phyloP scores from a whole-genome alignment of 2,888 invertebrate genomes.

The Tyria jacobaeae region DNA sequence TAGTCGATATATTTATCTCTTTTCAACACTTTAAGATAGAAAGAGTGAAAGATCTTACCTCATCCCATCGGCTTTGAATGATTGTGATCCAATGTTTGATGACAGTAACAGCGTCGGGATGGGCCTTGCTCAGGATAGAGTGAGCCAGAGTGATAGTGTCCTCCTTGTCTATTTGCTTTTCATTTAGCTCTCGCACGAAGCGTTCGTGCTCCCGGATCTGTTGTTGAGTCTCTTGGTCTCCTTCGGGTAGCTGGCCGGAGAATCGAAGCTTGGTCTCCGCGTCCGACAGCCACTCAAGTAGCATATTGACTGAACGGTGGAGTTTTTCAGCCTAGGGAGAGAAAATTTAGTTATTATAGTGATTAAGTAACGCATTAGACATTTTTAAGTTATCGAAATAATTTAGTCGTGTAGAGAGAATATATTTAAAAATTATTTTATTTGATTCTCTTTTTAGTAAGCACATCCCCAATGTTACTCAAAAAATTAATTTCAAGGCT shows the following conservation, averaged over 20 bases:
- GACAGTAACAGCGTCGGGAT: constrained; percentile 98
- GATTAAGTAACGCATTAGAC: background rate
- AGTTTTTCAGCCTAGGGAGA: constrained; percentile 92
- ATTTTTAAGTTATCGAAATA: background rate
- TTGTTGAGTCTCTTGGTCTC: constrained; percentile 93
- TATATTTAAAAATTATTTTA: too few species aligned
- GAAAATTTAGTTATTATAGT: background rate
- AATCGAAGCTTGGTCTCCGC: constrained; percentile 98
- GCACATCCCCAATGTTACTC: too few species aligned
- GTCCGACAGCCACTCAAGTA: constrained; percentile 98
- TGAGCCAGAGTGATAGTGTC: constrained; percentile 95
- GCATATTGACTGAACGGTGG: constrained; percentile 97
- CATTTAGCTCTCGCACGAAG: constrained; percentile 92
- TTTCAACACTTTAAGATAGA: background rate
- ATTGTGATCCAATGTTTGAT: constrained; percentile 99
- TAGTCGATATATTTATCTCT: background rate
- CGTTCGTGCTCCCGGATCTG: constrained; percentile 95
- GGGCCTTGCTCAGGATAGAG: constrained; percentile 95
- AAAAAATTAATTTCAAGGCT: too few species aligned
- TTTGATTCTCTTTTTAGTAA: too few species aligned
- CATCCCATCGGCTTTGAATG: constrained; percentile 98
- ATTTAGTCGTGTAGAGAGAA: too few species aligned
- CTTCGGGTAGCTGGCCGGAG: constrained; percentile 96
- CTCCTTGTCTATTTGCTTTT: constrained; percentile 95
- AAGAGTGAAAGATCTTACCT: constrained; percentile 83